These are phyloP conservation scores for Sorex araneus DNA, from an alignment of 2,113 vertebrate genomes.

Conservation along the genomic window DNA sequence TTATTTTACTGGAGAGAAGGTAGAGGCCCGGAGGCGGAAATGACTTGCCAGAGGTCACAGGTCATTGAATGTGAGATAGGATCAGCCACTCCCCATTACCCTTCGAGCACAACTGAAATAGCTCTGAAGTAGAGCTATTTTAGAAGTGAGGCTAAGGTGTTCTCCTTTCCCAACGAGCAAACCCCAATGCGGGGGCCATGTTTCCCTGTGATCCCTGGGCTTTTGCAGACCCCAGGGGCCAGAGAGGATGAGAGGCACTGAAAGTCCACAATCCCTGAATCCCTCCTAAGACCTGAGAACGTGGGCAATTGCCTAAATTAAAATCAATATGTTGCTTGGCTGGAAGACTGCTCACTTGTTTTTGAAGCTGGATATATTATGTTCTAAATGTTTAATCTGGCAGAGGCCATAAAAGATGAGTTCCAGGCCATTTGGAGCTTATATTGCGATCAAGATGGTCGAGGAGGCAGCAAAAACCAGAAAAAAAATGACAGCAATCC, in stretches of 20 bases:
- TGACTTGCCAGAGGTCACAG: neutral
- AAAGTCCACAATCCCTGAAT: neutral
- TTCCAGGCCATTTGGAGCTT: slow-evolving; percentile 87
- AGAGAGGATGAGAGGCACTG: neutral
- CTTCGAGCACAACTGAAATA: too few relatives aligned
- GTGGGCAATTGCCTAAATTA: slow-evolving; percentile 72
- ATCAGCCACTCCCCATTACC: neutral
- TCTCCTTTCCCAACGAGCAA: slow-evolving; percentile 18
- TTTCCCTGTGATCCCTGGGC: neutral
- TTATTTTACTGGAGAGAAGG: slow-evolving; percentile 5
- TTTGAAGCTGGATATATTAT: slow-evolving; percentile 74
- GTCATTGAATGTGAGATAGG: neutral
- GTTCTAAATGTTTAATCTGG: slow-evolving; percentile 87
- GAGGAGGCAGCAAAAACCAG: slow-evolving; percentile 75
- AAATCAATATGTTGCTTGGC: slow-evolving; percentile 83
- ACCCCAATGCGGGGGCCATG: neutral
- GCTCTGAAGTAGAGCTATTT: neutral
- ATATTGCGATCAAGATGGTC: slow-evolving; percentile 77
- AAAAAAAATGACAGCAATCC: slow-evolving; percentile 53
- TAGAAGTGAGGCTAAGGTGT: neutral
- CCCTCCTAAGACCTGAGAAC: slow-evolving; percentile 17
- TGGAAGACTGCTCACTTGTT: slow-evolving; percentile 80
- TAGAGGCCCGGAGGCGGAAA: neutral
- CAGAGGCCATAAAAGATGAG: slow-evolving; percentile 82
- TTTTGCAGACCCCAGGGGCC: neutral